Conservation (phyloP, 2,888 invertebrate genomes). For the Eilema caniola region DNA sequence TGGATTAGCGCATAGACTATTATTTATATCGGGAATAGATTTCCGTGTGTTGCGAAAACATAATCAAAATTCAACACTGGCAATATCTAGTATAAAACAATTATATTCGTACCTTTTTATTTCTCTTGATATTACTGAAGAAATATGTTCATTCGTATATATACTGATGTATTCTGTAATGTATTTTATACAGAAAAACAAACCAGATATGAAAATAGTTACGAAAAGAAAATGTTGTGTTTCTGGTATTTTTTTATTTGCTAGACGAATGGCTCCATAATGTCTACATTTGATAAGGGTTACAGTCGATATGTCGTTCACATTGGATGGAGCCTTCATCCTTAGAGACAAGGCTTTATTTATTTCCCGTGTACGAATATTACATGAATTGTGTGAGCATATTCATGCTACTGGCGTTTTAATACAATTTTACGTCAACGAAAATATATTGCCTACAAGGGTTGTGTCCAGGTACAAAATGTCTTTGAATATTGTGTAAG, state of each 20-base stretch:
- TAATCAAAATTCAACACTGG: too few species aligned
- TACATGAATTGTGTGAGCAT: constrained; percentile 10
- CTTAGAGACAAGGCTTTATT: constrained; percentile 57
- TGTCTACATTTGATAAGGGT: constrained; percentile 77
- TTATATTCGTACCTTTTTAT: background rate
- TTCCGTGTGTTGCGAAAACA: too few species aligned
- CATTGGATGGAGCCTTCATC: constrained; percentile 53
- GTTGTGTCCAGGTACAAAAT: constrained; percentile 5
- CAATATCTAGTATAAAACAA: background rate
- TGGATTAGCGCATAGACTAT: too few species aligned
- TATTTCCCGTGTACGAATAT: constrained; percentile 34
- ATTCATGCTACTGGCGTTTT: constrained; percentile 22
- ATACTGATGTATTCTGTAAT: background rate
- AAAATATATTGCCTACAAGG: constrained; percentile 21
- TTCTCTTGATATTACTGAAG: background rate
- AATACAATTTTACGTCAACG: constrained; percentile 16
- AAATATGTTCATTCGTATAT: background rate
- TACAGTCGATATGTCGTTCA: constrained; percentile 60
- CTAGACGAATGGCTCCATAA: constrained; percentile 66
- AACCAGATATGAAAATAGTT: constrained; percentile 41
- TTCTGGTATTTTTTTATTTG: constrained; percentile 56
- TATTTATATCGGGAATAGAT: too few species aligned
- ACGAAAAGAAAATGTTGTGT: constrained; percentile 44
- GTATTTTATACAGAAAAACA: constrained; percentile 26
- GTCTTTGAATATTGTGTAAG: background rate